phyloP scores from a whole-genome alignment of 2,113 vertebrate species.

The Lonchura striata region DNA sequence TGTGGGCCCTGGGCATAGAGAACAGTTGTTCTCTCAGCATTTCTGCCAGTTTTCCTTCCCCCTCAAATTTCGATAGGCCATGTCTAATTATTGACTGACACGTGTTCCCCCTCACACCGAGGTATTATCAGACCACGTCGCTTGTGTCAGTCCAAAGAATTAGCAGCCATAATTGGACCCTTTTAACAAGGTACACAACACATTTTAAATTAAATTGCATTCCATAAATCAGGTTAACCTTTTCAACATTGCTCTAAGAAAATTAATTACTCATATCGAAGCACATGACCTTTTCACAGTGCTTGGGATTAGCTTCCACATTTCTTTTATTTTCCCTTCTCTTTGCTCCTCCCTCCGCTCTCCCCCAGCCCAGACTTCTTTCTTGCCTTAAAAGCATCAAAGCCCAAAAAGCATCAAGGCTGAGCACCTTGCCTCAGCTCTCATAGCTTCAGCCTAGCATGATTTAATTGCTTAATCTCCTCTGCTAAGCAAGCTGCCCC shows the following conservation, averaged over 20 bases:
- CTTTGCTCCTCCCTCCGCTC: not conserved
- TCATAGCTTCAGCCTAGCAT: not conserved
- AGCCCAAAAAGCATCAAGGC: not conserved
- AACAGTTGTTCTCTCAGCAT: not conserved
- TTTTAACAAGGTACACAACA: conserved; percentile 82
- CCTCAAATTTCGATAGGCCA: conserved; percentile 10
- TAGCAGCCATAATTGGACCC: conserved; percentile 65
- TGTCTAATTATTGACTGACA: conserved; percentile 9
- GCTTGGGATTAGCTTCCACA: conserved; percentile 57
- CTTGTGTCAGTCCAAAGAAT: conserved; percentile 56
- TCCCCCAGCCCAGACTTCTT: not conserved
- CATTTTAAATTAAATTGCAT: conserved; percentile 79
- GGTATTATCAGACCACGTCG: not conserved
- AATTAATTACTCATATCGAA: conserved; percentile 83
- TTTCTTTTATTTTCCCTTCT: not conserved
- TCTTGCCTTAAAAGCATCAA: not conserved
- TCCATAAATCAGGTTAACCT: conserved; percentile 86
- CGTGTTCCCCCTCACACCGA: not conserved
- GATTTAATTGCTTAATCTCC: not conserved
- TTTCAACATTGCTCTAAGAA: conserved; percentile 77
- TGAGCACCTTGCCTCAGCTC: not conserved
- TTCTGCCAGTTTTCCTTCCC: not conserved
- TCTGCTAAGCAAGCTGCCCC: not conserved
- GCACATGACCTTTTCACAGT: conserved; percentile 78
- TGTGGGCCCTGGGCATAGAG: not conserved